These are phyloP conservation scores for Craseonycteris thonglongyai DNA, from an alignment of 2,113 vertebrate species.

Conservation along the genomic window DNA sequence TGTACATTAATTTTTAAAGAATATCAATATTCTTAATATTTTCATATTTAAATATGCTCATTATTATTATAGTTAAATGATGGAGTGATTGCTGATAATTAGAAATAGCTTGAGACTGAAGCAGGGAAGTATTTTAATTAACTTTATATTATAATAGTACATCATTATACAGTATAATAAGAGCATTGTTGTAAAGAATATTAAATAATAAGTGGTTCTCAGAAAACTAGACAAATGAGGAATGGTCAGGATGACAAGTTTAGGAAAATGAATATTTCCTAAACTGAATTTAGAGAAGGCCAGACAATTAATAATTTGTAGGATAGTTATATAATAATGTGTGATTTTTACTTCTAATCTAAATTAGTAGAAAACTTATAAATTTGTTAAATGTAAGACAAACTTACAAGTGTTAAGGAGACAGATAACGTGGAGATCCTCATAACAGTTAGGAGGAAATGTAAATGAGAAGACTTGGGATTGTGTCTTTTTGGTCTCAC, in stretches of 20 bases:
- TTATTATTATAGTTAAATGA: neutral
- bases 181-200: neutral
- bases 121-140: neutral
- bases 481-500: neutral
- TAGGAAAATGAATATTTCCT: neutral
- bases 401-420: neutral
- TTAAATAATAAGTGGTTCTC: neutral
- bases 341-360: neutral
- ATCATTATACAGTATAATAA: neutral
- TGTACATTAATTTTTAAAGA: neutral
- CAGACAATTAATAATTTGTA: neutral
- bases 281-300: neutral
- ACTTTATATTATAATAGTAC: neutral
- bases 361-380: neutral
- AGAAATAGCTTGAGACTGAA: neutral
- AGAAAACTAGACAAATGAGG: neutral
- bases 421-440: neutral
- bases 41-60: neutral
- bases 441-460: neutral
- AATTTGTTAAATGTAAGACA: neutral
- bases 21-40: neutral
- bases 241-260: neutral
- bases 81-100: neutral
- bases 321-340: neutral
- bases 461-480: neutral